Evolutionary conservation across 2,113 vertebrate species (phyloP).

Genomic region (Gnathonemus longibarbis): DNA sequence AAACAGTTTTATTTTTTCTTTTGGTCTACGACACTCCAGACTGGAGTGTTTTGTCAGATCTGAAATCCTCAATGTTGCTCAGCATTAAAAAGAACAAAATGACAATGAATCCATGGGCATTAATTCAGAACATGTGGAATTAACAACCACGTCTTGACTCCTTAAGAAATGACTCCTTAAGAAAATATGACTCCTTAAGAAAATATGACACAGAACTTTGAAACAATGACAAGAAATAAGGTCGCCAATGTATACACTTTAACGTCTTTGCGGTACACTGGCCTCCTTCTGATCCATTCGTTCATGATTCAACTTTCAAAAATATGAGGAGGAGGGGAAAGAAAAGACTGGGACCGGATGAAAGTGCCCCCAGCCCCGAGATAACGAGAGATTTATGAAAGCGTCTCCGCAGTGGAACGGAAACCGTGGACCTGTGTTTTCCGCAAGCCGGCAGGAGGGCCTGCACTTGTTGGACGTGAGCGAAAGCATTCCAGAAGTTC

Average conservation of each 20-base stretch:
- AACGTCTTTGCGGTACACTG: neutral
- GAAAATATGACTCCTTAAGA: neutral
- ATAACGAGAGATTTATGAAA: constrained; percentile 57
- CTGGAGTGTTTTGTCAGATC: neutral
- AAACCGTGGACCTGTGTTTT: constrained; percentile 58
- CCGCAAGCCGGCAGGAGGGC: constrained; percentile 51
- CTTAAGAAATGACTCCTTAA: neutral
- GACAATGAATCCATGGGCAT: neutral
- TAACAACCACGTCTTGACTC: neutral
- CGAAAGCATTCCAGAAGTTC: neutral
- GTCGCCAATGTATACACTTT: neutral
- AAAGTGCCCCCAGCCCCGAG: constrained; percentile 43
- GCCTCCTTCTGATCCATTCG: neutral
- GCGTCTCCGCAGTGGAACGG: constrained; percentile 56
- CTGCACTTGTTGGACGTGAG: constrained; percentile 31
- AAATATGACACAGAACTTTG: neutral
- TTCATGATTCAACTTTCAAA: neutral
- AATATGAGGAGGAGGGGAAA: constrained; percentile 11
- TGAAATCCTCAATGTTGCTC: neutral
- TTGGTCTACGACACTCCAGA: neutral
- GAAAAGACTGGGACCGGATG: constrained; percentile 54
- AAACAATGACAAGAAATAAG: neutral
- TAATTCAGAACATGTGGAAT: neutral
- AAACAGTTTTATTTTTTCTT: neutral
- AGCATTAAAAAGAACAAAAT: neutral